These are phyloP conservation scores for Trinorchestia longiramus DNA, from an alignment of 1,140 invertebrate genomes.

Conservation along the genomic window DNA sequence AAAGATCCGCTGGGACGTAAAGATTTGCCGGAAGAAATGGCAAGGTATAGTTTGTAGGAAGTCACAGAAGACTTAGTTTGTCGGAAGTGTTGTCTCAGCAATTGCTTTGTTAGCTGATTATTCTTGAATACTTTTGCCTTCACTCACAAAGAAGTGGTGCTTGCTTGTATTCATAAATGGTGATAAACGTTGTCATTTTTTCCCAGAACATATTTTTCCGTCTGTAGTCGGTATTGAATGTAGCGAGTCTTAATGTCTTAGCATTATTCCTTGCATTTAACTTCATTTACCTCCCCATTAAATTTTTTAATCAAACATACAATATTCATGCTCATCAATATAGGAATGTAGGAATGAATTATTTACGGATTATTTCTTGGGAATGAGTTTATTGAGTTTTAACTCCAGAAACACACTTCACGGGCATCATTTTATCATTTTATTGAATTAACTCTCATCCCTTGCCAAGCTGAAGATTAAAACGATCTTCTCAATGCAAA, in stretches of 20 bases:
- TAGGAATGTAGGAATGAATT: not conserved
- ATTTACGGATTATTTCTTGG: no score
- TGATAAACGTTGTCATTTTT: not conserved
- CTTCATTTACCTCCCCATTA: not conserved
- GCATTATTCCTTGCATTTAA: not conserved
- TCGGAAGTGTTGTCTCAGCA: not conserved
- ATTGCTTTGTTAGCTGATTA: not conserved
- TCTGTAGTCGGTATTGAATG: not conserved
- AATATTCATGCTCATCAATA: not conserved
- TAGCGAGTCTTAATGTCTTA: not conserved
- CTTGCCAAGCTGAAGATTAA: no score
- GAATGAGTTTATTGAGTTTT: no score
- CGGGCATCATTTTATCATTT: no score
- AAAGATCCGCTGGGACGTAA: not conserved
- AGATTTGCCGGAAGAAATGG: not conserved
- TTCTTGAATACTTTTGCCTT: not conserved
- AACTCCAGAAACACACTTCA: no score
- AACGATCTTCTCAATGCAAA: no score
- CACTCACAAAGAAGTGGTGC: not conserved
- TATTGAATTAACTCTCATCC: no score
- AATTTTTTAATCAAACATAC: not conserved
- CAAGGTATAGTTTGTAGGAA: not conserved
- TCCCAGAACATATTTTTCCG: not conserved
- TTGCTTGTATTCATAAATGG: not conserved
- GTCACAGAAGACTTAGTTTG: not conserved